A percentile compares a stretch with the other conserved stretches of the same genome.
Conservation (phyloP, 1,140 invertebrate genomes). For the Drosophila persimilis region DNA sequence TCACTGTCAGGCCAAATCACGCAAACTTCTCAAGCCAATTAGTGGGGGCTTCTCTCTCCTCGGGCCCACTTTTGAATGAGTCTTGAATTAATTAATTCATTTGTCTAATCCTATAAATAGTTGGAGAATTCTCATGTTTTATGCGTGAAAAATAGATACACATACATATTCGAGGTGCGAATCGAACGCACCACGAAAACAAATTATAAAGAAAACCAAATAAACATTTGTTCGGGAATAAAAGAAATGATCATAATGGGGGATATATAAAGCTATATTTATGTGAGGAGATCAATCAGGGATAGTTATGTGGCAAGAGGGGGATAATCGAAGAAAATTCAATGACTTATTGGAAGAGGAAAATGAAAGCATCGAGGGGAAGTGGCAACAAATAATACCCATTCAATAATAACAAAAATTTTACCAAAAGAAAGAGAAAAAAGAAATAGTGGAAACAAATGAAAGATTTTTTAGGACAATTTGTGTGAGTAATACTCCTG, state of each 20-base stretch:
- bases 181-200: conserved; percentile 19
- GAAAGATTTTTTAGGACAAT: background rate
- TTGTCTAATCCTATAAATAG: conserved; percentile 25
- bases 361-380: conserved; percentile 8
- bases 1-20: conserved; percentile 44
- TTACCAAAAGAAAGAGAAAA: background rate
- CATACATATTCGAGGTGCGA: conserved; percentile 10
- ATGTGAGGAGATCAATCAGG: conserved; percentile 9
- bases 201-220: conserved; percentile 30
- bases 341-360: too few relatives aligned
- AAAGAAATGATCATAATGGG: conserved; percentile 3
- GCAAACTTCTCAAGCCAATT: conserved; percentile 44
- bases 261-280: too few relatives aligned
- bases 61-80: background rate
- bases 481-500: too few relatives aligned
- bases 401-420: background rate
- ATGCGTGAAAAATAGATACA: conserved; percentile 19
- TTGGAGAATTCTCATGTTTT: conserved; percentile 18
- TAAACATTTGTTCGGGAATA: conserved; percentile 7
- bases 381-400: too few relatives aligned
- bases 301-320: background rate
- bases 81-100: conserved; percentile 44
- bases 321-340: too few relatives aligned
- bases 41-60: conserved; percentile 5
- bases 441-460: background rate